Evolutionary conservation across 2,797 vertebrate genomes (phyloP), one percentile per base, ranked within the genome.

Genomic region (Momotus momota): DNA sequence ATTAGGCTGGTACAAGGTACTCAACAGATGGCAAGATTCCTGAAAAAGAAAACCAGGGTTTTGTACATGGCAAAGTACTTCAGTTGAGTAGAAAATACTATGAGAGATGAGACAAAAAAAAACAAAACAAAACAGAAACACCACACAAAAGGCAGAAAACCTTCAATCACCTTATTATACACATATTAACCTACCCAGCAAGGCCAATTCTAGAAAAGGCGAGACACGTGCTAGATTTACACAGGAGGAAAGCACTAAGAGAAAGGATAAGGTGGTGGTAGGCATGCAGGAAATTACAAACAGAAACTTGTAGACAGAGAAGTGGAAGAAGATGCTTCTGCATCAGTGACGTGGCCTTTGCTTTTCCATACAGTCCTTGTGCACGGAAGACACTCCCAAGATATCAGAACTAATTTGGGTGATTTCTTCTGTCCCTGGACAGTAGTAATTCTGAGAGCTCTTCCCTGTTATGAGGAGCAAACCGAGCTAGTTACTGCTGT

Each of bases 1-100:
- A 4, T 88, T 49, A 58, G 38, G 85, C 33, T 93, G 46, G 49
- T 81, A 87, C 48, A 66, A 94, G 84, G 78, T 75, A 94, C 88
- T 71, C 75, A 93, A 55, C 85, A 95, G 92, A 96, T 89, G 92
- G 93, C 64, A 91, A 82, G 60, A 94, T 33, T 78, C 71, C 85
- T 80, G 74, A 94, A 93, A 96, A 89, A 93, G 66, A 18, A 90
- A 84, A 62, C 19, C 90, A 82, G 61, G n/a, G 31, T 46, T 96
- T 48, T 85, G 90, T 54, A 70, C 43, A 10, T 7, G 54, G 91
- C 70, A 69, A 94, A 86, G 58, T 62, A 64, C 54, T 69, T 64
- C 51, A 79, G 62, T n/a, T 35, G 62, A 89, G 45, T 31, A 95
- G 26, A 91, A 95, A 95, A 94, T 66, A 91, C 92, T 87, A 81